Evolutionary conservation across 2,797 vertebrate species (phyloP), one percentile per base, ranked within the genome.

Genomic region (Orientallactaga sibirica): DNA sequence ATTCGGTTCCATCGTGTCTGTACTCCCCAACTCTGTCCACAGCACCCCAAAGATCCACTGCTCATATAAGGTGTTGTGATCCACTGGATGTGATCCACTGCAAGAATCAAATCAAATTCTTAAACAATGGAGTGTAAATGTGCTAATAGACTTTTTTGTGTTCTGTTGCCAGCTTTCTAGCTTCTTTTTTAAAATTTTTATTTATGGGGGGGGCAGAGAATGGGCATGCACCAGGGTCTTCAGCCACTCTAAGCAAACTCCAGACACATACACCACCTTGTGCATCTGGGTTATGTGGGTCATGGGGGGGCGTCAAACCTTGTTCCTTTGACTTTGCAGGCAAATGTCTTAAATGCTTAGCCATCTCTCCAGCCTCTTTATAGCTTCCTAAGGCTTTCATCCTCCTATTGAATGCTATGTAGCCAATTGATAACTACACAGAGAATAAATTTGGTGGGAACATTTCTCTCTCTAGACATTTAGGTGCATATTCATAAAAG

Each of bases 71-170:
- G 7, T 22, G 11, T 41, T 74, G 24, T 58, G n/a, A 88, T 43
- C 10, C 15, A 25, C 29, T 73, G 76, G 43, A 61, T 55, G 81
- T 62, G 33, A 66, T 22, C 48, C 33, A 37, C 33, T 37, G 33
- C 33, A 37, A 37, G 33, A 37, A 37, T 52, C 52, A 43, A 92
- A 76, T 71, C 55, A 94, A 87, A 67, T 76, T 85, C 29, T 88
- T 80, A 64, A 48, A 19, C 77, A 7, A 67, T 81, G 64, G 18
- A 29, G 3, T 37, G 55, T 74, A 91, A 43, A 18, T 68, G 70
- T 62, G 3, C 14, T 62, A 61, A 82, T 33, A 92, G 24, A 73
- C 70, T 6, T 48, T 19, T 25, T 70, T 89, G 41, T 62, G 6
- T 74, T 66, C 80, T 90, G n/a, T 79, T 92, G 22, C 6, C 29